phyloP scores from a whole-genome alignment of 2,888 invertebrate species.

The Caenorhabditis sp. region DNA sequence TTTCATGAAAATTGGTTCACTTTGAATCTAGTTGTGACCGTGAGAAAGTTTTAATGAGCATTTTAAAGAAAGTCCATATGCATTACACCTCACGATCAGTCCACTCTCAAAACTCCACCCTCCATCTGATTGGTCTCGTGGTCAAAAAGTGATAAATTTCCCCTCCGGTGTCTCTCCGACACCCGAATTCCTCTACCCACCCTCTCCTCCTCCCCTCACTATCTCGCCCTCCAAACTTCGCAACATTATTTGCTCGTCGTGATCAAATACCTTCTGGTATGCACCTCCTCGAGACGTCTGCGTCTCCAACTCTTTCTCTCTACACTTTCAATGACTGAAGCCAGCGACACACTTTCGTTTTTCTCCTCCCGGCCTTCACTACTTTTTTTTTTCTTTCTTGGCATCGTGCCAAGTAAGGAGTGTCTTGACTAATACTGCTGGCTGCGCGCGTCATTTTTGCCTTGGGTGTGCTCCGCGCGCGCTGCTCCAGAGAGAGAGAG shows the following conservation, averaged over 20 bases:
- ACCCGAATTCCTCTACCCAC: neutral
- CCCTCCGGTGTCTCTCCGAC: constrained; percentile 30
- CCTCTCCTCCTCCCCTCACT: neutral
- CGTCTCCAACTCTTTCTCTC: constrained; percentile 23
- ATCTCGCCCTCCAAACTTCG: constrained; percentile 21
- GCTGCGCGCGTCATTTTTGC: constrained; percentile 47
- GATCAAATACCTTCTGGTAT: constrained; percentile 50
- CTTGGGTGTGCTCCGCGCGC: neutral
- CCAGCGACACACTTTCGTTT: constrained; percentile 24
- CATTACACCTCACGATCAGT: too few species aligned
- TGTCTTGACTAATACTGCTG: neutral
- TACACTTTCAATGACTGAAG: constrained; percentile 42
- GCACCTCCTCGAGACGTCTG: neutral
- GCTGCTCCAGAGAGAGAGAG: too few species aligned
- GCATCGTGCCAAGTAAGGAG: constrained; percentile 16
- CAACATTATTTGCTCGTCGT: constrained; percentile 63
- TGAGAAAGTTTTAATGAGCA: too few species aligned
- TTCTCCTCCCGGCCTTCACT: constrained; percentile 16
- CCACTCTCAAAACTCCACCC: too few species aligned
- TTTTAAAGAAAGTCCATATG: too few species aligned
- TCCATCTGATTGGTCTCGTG: neutral
- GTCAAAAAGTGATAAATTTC: constrained; percentile 24
- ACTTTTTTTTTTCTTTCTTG: constrained; percentile 13
- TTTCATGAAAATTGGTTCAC: too few species aligned
- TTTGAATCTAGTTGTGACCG: too few species aligned